These are phyloP conservation scores for Hofmannophila pseudospretella DNA, from an alignment of 2,888 invertebrate species.

Conservation along the genomic window DNA sequence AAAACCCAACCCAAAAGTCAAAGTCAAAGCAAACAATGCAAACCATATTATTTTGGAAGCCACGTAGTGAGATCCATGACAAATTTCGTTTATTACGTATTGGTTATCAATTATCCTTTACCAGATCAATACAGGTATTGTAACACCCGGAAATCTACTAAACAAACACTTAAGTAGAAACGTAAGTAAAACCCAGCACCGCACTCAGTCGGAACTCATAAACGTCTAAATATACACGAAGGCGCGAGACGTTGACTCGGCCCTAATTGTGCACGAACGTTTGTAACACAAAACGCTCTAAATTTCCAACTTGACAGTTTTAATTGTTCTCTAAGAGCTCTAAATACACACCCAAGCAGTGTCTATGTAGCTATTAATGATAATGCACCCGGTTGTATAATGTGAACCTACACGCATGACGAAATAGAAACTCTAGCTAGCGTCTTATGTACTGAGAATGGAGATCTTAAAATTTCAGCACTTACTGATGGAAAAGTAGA, in stretches of 20 bases:
- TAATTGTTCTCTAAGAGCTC: conserved; percentile 47
- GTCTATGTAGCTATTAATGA: conserved; percentile 56
- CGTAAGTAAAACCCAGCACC: conserved; percentile 9
- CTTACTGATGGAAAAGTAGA: no score
- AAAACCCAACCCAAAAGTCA: no score
- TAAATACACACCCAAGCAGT: conserved; percentile 51
- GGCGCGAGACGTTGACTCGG: conserved; percentile 24
- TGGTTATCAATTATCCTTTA: no score
- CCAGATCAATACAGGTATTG: no score
- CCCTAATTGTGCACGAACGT: conserved; percentile 32
- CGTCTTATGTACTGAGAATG: no score
- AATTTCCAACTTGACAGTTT: conserved; percentile 45
- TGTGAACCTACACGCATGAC: no score
- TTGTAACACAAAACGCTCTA: conserved; percentile 33
- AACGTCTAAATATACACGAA: conserved; percentile 34
- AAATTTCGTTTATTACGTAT: no score
- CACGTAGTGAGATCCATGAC: no score
- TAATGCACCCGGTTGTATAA: conserved; percentile 22
- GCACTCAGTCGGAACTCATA: conserved; percentile 20
- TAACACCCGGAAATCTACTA: neutral
- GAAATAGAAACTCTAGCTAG: no score
- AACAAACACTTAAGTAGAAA: neutral
- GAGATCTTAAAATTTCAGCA: no score
- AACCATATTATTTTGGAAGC: no score
- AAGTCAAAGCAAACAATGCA: no score